These are phyloP conservation scores for Eupithecia subumbrata DNA, from an alignment of 2,888 invertebrate species.

Conservation along the genomic window DNA sequence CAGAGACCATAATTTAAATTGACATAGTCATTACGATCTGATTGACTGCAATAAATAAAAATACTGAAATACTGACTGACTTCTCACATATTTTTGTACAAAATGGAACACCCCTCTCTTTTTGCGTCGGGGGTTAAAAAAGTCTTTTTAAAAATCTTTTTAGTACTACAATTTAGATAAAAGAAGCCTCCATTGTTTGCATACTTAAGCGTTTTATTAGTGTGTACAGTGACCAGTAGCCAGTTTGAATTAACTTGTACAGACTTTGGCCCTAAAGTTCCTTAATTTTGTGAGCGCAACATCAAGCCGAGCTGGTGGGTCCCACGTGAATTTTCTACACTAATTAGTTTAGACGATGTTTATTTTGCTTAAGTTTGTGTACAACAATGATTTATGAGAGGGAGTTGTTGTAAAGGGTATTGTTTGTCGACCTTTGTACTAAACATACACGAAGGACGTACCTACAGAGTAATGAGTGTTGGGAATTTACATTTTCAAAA, in stretches of 20 bases:
- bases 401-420: constrained; percentile 54
- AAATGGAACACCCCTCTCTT: too few relatives aligned
- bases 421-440: constrained; percentile 49
- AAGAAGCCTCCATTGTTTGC: not conserved
- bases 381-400: constrained; percentile 74
- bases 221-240: constrained; percentile 78
- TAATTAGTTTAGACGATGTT: constrained; percentile 81
- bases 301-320: constrained; percentile 82
- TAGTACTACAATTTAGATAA: not conserved
- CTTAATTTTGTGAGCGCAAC: constrained; percentile 74
- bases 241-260: constrained; percentile 81
- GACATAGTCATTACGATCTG: too few relatives aligned
- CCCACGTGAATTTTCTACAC: constrained; percentile 82
- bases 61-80: too few relatives aligned
- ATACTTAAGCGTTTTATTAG: constrained; percentile 56
- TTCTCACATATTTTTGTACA: too few relatives aligned
- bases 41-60: too few relatives aligned
- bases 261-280: constrained; percentile 81
- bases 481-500: constrained; percentile 40
- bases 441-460: constrained; percentile 35
- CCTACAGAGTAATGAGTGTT: constrained; percentile 32
- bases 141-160: too few relatives aligned
- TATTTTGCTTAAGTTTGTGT: constrained; percentile 78
- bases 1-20: too few relatives aligned
- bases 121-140: too few relatives aligned